These are phyloP conservation scores for Matsumurasca onukii DNA, from an alignment of 1,140 invertebrate species.

Conservation along the genomic window DNA sequence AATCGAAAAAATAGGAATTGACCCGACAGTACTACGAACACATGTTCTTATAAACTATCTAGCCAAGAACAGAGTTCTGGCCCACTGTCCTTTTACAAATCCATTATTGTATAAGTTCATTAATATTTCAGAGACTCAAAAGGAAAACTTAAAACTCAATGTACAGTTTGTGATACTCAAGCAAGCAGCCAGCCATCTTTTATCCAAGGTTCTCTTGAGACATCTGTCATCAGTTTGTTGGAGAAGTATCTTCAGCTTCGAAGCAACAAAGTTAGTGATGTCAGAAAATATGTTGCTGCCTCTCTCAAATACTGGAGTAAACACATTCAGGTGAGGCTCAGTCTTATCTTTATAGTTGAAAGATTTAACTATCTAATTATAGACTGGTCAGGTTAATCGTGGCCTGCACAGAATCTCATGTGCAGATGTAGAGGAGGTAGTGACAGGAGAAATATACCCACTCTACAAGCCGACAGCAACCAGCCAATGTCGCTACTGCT, in stretches of 20 bases:
- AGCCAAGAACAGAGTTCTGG: too few species aligned
- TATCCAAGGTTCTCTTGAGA: background rate
- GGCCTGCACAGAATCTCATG: background rate
- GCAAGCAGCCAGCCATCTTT: background rate
- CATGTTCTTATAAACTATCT: background rate
- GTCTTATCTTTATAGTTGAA: background rate
- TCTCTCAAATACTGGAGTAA: constrained; percentile 7
- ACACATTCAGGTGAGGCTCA: background rate
- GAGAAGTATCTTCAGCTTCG: constrained; percentile 15
- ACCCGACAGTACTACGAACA: background rate
- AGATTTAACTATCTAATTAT: background rate
- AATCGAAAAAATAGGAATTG: background rate
- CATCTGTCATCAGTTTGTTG: background rate
- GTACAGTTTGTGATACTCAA: constrained; percentile 3
- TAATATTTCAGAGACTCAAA: background rate
- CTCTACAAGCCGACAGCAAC: background rate
- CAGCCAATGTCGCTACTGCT: background rate
- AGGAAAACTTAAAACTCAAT: background rate
- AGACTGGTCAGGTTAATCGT: background rate
- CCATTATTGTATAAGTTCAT: background rate
- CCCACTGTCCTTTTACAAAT: background rate
- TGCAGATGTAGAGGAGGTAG: background rate
- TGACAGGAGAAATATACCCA: background rate
- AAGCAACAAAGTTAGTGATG: background rate
- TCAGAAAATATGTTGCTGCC: constrained; percentile 3